Evolutionary conservation across 2,113 vertebrate genomes (phyloP).

Genomic region (Actinemys pallida): DNA sequence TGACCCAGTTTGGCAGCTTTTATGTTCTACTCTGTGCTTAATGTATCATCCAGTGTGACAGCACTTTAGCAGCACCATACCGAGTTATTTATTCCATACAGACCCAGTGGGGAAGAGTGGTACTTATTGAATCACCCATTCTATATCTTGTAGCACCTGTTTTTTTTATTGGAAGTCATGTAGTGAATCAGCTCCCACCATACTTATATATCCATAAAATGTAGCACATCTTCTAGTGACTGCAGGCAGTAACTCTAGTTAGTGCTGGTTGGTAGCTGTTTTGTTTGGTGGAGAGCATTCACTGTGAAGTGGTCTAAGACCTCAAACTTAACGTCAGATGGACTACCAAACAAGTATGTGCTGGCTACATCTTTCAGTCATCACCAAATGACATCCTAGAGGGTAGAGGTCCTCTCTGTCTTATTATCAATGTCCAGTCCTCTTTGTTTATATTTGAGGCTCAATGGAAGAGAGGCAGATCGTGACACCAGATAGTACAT

Average conservation of each 20-base stretch:
- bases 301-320: conserved; percentile 4
- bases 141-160: rapidly evolving
- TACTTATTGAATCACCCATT: neutral
- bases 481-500: neutral
- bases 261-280: conserved; percentile 19
- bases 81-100: neutral
- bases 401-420: neutral
- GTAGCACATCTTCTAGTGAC: neutral
- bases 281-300: neutral
- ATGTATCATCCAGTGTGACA: neutral
- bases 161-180: neutral
- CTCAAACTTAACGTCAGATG: conserved; percentile 15
- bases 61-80: neutral
- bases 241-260: neutral
- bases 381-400: neutral
- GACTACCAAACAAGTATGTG: neutral
- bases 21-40: too few species aligned
- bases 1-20: too few species aligned
- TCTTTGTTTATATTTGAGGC: neutral
- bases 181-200: neutral
- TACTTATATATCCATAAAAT: neutral
- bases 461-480: neutral
- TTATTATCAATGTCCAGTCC: neutral
- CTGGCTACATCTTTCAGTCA: neutral
- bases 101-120: neutral